Evolutionary conservation across 2,113 vertebrate species (phyloP).

Genomic region (Heterotilapia buettikoferi): DNA sequence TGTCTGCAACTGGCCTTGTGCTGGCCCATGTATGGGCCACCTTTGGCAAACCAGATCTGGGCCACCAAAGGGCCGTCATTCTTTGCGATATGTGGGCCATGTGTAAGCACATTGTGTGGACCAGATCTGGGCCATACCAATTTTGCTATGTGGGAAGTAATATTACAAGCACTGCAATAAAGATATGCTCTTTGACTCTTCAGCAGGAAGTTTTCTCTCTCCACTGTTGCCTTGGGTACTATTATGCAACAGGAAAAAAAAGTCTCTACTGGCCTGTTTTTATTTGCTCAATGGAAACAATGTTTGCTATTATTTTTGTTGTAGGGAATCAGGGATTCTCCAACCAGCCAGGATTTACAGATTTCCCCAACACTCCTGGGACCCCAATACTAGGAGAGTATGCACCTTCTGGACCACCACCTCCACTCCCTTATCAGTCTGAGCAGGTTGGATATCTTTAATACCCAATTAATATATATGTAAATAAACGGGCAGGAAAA

Average conservation of each 20-base stretch:
- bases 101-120: no score
- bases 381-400: slow-evolving; percentile 83
- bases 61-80: no score
- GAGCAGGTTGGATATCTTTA: slow-evolving; percentile 67
- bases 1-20: no score
- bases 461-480: not conserved
- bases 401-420: slow-evolving; percentile 71
- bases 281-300: not conserved
- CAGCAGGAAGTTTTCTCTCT: not conserved
- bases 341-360: slow-evolving; percentile 77
- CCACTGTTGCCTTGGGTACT: not conserved
- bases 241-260: not conserved
- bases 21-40: no score
- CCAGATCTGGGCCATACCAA: no score
- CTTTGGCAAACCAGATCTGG: no score
- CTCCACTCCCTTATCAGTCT: slow-evolving; percentile 77
- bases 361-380: slow-evolving; percentile 80
- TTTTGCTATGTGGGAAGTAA: not conserved
- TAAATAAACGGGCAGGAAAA: not conserved
- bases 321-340: slow-evolving; percentile 79
- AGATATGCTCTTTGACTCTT: not conserved
- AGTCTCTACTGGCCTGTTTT: not conserved
- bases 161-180: not conserved
- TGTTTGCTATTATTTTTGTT: not conserved
- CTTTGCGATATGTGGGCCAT: no score